Evolutionary conservation across 2,888 invertebrate genomes (phyloP).

Genomic region (Macaria liturata): DNA sequence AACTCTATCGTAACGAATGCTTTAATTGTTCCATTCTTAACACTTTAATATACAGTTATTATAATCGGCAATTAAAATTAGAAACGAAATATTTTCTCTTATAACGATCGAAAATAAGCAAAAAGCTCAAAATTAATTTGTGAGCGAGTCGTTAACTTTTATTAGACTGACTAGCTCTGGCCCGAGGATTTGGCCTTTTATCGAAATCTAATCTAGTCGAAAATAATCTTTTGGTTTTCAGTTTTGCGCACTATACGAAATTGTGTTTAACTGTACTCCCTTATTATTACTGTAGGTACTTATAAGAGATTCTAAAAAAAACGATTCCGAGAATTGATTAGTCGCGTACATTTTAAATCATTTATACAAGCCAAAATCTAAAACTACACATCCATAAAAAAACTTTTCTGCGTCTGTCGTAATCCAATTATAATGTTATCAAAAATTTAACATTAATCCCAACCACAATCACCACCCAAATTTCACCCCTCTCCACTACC

Average conservation of each 20-base stretch:
- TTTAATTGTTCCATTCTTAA: conserved; percentile 26
- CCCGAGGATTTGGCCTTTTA: conserved; percentile 13
- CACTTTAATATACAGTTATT: conserved; percentile 28
- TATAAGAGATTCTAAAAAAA: conserved; percentile 82
- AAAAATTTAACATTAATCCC: too few species aligned
- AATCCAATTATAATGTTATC: too few species aligned
- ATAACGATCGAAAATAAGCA: conserved; percentile 25
- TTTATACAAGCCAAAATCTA: too few species aligned
- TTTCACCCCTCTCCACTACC: too few species aligned
- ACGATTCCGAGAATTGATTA: conserved; percentile 76
- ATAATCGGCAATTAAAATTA: conserved; percentile 31
- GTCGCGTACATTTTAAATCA: conserved; percentile 50
- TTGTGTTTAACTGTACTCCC: conserved; percentile 30
- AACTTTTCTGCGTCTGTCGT: too few species aligned
- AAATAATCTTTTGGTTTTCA: too few species aligned
- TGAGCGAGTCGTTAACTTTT: conserved; percentile 48
- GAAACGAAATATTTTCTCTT: conserved; percentile 28
- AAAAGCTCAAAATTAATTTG: conserved; percentile 28
- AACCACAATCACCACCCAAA: too few species aligned
- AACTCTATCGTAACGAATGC: conserved; percentile 24
- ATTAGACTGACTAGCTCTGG: conserved; percentile 32
- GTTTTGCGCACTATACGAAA: too few species aligned
- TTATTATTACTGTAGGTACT: too few species aligned
- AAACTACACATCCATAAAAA: too few species aligned
- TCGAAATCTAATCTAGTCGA: conserved; percentile 23